Evolutionary conservation across 2,797 vertebrate genomes (phyloP).

Genomic region (Pseudochirops corinnae): DNA sequence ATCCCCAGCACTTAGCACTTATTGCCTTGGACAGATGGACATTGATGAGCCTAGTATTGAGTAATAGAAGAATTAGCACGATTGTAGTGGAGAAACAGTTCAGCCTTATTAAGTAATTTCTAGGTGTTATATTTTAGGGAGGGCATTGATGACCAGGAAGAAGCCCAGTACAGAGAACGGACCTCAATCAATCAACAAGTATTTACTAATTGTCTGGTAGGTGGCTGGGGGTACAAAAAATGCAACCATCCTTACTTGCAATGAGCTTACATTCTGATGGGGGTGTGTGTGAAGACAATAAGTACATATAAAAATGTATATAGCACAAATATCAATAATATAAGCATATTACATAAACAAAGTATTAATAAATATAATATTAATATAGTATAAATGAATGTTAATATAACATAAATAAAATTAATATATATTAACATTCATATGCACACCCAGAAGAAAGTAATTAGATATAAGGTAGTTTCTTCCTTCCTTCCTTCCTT

Average conservation of each 20-base stretch:
- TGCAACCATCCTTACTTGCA: neutral
- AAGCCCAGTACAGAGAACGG: neutral
- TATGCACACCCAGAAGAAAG: neutral
- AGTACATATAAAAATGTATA: neutral
- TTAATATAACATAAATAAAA: too few species aligned
- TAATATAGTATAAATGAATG: too few species aligned
- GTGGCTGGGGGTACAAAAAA: neutral
- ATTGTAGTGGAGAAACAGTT: neutral
- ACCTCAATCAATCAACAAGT: neutral
- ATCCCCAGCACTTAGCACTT: neutral
- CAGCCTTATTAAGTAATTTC: neutral
- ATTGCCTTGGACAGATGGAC: neutral
- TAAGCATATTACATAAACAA: neutral
- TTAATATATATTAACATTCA: neutral
- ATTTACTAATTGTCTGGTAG: neutral
- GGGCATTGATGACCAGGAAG: neutral
- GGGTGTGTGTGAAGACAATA: neutral
- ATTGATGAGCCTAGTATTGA: neutral
- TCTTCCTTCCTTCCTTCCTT: too few species aligned
- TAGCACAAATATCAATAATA: neutral
- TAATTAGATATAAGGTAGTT: neutral
- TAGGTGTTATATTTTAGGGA: neutral
- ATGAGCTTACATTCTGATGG: neutral
- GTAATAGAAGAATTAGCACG: neutral
- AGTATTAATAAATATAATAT: too few species aligned